Evolutionary conservation across 2,113 vertebrate species (phyloP).

Genomic region (Leptosomus discolor): DNA sequence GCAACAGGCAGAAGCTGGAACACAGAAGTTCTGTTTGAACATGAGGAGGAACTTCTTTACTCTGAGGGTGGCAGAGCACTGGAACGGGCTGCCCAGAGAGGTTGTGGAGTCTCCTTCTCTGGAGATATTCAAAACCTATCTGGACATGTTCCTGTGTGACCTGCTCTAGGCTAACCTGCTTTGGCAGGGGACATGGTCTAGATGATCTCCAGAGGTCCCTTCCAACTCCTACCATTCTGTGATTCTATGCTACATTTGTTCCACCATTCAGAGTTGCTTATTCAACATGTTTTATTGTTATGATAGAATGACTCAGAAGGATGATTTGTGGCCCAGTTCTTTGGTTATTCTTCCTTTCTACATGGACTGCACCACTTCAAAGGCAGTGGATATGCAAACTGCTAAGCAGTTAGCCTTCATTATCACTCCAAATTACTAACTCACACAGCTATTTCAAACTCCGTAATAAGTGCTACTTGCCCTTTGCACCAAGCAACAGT

Average conservation of each 20-base stretch:
- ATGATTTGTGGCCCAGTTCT: neutral
- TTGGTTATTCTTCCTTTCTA: neutral
- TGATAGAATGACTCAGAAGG: neutral
- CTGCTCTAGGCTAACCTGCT: too few relatives aligned
- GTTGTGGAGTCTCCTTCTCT: too few relatives aligned
- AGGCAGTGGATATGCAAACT: neutral
- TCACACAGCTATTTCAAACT: neutral
- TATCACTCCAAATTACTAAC: neutral
- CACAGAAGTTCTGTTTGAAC: too few relatives aligned
- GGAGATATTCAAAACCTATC: too few relatives aligned
- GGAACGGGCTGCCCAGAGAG: too few relatives aligned
- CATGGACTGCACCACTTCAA: neutral
- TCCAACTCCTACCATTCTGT: too few relatives aligned
- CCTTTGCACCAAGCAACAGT: neutral
- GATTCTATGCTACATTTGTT: neutral
- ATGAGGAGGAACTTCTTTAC: too few relatives aligned
- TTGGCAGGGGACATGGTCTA: too few relatives aligned
- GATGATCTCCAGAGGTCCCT: too few relatives aligned
- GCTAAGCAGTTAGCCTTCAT: neutral
- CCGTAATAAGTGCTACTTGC: neutral
- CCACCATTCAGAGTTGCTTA: neutral
- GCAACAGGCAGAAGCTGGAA: too few relatives aligned
- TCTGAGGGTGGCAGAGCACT: too few relatives aligned
- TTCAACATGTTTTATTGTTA: neutral
- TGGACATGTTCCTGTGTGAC: too few relatives aligned